Evolutionary conservation across 2,113 vertebrate species (phyloP), one percentile per base, ranked within the genome.

Genomic region (Benitochromis conjunctus): DNA sequence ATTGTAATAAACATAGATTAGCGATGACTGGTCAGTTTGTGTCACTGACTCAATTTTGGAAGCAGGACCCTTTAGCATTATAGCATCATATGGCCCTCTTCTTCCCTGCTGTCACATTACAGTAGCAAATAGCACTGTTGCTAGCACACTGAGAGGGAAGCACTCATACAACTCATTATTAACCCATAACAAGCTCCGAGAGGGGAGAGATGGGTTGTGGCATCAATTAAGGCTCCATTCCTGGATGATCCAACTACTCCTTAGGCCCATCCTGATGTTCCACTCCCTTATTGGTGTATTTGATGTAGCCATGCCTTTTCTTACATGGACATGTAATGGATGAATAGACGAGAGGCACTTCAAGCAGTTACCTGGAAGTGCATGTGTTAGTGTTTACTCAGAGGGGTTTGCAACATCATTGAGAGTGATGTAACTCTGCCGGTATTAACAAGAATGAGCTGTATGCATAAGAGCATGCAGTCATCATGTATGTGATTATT

Each of bases 131-230:
- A 88, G 90, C 31, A 18, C 56, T 81, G 84, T 56, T 85, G 53
- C 79, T 80, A 78, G 80, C 64, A 80, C 85, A 89, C 55, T 69
- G 84, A 58, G 55, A 91, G 78, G 74, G 71, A 86, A 91, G 83
- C 88, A 91, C 91, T 93, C 29, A 60, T 31, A 31, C 38, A 41
- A 62, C 62, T 86, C 91, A 91, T 94, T 94, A 93, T 92, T 92
- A 89, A 88, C 84, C 82, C 79, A 81, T 94, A 92, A 93, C 31
- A 71, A 79, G 82, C 78, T 78, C 64, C 71, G 18, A 88, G 82
- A 91, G 87, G 60, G 51, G 14, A 81, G 38, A 79, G 84, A 43
- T 84, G n/a, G 54, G 58, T 56, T 13, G 48, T 81, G 76, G 1
- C n/a, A 12, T 21, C 41, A 29, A 58, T 81, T 66, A 53, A 60